Evolutionary conservation across 2,113 vertebrate genomes (phyloP), one percentile per base, ranked within the genome.

Genomic region (Dasypus novemcinctus): DNA sequence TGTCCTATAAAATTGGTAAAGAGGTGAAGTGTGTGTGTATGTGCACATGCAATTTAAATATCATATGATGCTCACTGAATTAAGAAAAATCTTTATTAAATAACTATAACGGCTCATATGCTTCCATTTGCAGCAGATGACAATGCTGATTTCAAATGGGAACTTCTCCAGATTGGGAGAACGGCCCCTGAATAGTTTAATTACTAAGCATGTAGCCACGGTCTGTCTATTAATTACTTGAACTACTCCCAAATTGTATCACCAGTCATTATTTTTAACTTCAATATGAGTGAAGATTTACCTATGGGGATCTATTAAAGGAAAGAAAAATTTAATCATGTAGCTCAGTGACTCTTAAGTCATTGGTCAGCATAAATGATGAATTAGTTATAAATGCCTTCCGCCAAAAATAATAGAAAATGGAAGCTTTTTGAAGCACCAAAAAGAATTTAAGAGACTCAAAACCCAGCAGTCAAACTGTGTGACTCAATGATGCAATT

Each of bases 261-360:
- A 69, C 23, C 49, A 85, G 43, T 87, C 95, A 97, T 95, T 96
- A 94, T 83, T 96, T 97, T 96, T 84, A 95, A 95, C 85, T 95
- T 80, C 89, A 95, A 97, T 96, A 78, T 94, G 69, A 92, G 33
- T 94, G 41, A 92, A 92, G 71, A 96, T 95, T 95, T 96, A 94
- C 82, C 79, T 95, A 29, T 91, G 46, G 86, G 91, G 54, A 87
- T 94, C 82, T 93, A 87, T 97, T 96, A 97, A 91, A 41, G 52
- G 33, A 96, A 95, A 38, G 36, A 74, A 95, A 92, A 94, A 57
- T 76, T 86, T 84, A 90, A 90, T 95, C 81, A 95, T 38, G 31
- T 52, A 95, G 21, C 29, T 97, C 41, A 15, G 23, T 91, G 72
- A 89, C 36, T 89, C 64, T 63, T 96, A 90, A 92, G 46, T 87